phyloP scores from a whole-genome alignment of 2,888 invertebrate species.

The Trichacis sp. region DNA sequence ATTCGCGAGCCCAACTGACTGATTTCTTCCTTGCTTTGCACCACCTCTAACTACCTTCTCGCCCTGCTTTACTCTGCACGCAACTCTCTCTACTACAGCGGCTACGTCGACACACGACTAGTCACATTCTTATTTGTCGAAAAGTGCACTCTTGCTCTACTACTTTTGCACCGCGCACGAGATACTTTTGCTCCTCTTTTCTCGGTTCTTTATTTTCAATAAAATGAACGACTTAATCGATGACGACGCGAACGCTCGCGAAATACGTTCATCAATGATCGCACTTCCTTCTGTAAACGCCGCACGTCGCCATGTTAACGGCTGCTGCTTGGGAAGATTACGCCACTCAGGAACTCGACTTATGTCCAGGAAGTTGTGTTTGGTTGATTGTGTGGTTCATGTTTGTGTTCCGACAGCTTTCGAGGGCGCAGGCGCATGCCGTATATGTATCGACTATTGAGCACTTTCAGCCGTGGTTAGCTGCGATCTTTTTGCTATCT shows the following conservation, averaged over 20 bases:
- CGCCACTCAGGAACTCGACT: constrained; percentile 55
- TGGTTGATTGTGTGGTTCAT: no score
- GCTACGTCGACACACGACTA: constrained; percentile 35
- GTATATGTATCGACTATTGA: no score
- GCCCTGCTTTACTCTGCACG: constrained; percentile 20
- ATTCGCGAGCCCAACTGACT: no score
- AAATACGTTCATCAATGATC: constrained; percentile 13
- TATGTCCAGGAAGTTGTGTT: no score
- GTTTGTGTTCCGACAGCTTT: no score
- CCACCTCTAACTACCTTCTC: no score
- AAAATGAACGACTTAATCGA: neutral
- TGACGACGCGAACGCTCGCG: neutral
- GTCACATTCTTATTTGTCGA: constrained; percentile 22
- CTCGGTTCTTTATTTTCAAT: constrained; percentile 28
- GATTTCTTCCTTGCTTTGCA: no score
- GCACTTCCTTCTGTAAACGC: constrained; percentile 35
- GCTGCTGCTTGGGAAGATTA: constrained; percentile 4
- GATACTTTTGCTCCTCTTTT: no score
- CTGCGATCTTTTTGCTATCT: no score
- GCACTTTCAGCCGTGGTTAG: no score
- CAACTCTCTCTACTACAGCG: no score
- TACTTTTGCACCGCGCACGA: constrained; percentile 27
- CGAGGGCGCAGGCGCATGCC: no score
- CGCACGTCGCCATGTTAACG: constrained; percentile 28
- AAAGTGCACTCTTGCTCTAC: constrained; percentile 36